Percentiles rank a stretch among this genome's conserved stretches.
Evolutionary conservation across 2,888 invertebrate genomes (phyloP).

Genomic region (Epirrita christyi): DNA sequence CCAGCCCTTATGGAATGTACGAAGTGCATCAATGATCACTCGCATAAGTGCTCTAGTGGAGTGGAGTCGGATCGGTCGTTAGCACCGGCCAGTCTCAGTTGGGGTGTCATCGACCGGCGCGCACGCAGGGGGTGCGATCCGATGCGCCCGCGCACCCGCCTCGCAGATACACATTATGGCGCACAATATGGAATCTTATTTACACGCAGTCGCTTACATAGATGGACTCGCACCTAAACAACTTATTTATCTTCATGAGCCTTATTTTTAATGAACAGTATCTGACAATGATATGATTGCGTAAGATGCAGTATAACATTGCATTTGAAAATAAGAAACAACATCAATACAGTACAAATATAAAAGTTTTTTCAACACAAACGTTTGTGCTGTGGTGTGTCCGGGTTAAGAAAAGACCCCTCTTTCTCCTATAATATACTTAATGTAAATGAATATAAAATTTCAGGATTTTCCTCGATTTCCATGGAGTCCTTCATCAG

Average conservation of each 20-base stretch:
- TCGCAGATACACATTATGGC: conserved; percentile 22
- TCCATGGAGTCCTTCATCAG: too few species aligned
- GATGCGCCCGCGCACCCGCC: conserved; percentile 43
- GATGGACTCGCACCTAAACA: neutral
- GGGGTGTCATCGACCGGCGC: conserved; percentile 75
- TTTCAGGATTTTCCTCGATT: too few species aligned
- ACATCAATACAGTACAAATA: too few species aligned
- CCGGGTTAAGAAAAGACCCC: too few species aligned
- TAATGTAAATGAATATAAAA: too few species aligned
- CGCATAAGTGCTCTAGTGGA: conserved; percentile 50
- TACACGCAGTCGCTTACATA: conserved; percentile 11
- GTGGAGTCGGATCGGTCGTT: conserved; percentile 68
- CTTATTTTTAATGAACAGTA: neutral
- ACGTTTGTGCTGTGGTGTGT: too few species aligned
- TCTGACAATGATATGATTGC: too few species aligned
- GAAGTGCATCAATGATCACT: conserved; percentile 25
- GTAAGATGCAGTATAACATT: too few species aligned
- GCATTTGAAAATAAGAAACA: too few species aligned
- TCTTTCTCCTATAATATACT: too few species aligned
- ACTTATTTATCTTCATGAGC: neutral
- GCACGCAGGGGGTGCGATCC: conserved; percentile 59
- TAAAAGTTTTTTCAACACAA: too few species aligned
- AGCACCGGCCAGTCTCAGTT: conserved; percentile 59
- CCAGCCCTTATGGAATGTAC: conserved; percentile 11
- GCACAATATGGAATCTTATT: conserved; percentile 14